Conservation (phyloP, 2,888 invertebrate genomes). For the Nymphalis c-album region DNA sequence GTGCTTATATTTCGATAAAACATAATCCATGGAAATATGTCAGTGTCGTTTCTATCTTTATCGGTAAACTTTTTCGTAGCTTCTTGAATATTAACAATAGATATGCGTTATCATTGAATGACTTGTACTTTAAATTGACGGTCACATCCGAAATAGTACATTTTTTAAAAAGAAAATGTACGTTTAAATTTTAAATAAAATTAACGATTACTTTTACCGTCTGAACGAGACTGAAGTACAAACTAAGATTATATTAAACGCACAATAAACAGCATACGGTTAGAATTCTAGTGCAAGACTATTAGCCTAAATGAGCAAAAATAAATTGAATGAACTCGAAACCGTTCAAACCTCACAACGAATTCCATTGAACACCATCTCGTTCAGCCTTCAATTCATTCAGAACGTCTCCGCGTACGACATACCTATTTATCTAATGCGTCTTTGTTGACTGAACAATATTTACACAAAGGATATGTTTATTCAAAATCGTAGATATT, state of each 20-base stretch:
- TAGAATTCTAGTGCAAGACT: conserved; percentile 36
- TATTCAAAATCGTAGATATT: background rate
- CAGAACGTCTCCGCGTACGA: conserved; percentile 32
- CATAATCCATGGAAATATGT: no score
- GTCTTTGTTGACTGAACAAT: conserved; percentile 31
- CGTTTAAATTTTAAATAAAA: no score
- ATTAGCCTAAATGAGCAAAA: conserved; percentile 39
- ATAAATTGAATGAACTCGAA: conserved; percentile 38
- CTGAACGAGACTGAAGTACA: background rate
- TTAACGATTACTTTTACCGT: background rate
- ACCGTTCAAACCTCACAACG: conserved; percentile 36
- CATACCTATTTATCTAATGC: conserved; percentile 36
- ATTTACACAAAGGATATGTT: conserved; percentile 9
- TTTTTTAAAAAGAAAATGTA: no score
- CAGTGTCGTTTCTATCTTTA: no score
- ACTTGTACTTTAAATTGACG: no score
- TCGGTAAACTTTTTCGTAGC: no score
- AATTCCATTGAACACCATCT: conserved; percentile 36
- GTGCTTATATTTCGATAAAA: no score
- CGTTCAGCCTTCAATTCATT: conserved; percentile 38
- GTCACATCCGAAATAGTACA: no score
- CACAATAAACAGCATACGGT: conserved; percentile 25
- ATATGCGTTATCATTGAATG: no score
- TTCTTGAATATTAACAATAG: no score
- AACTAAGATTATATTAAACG: conserved; percentile 10